These are phyloP conservation scores for Panagrolaimus sp. DNA, from an alignment of 1,140 invertebrate species.

Conservation along the genomic window DNA sequence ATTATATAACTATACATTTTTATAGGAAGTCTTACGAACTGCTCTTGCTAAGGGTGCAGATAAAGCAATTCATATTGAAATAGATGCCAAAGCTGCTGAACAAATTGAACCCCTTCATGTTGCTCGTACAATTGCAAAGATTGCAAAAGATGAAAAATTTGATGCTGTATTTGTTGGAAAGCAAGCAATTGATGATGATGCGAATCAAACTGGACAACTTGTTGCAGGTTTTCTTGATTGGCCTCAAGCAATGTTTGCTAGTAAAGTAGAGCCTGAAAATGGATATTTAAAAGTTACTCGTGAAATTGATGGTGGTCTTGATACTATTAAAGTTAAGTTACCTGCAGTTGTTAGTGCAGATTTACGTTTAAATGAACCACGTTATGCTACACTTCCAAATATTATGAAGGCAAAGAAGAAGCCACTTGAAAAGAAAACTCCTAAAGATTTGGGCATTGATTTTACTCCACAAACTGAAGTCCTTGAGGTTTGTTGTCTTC, in stretches of 20 bases:
- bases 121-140: conserved; percentile 77
- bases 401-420: conserved; percentile 99
- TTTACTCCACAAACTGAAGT: conserved; percentile 73
- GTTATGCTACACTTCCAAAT: conserved; percentile 96
- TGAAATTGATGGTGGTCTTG: conserved; percentile 94
- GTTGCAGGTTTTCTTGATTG: conserved; percentile 85
- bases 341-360: conserved; percentile 91
- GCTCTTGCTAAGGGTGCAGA: conserved; percentile 96
- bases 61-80: conserved; percentile 87
- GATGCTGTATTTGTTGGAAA: conserved; percentile 90
- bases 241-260: conserved; percentile 69
- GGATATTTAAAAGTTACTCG: conserved; percentile 77
- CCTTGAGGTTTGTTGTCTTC: conserved; percentile 77
- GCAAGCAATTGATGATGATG: conserved; percentile 98
- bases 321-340: conserved; percentile 72
- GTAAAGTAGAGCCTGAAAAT: conserved; percentile 62
- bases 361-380: conserved; percentile 88
- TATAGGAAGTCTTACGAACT: conserved; percentile 80
- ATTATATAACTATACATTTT: conserved; percentile 8
- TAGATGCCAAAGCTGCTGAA: conserved; percentile 76
- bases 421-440: conserved; percentile 82
- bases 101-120: conserved; percentile 87
- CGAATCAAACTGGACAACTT: conserved; percentile 98
- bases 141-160: conserved; percentile 83
- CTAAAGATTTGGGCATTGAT: conserved; percentile 85